Base-by-base conservation (phyloP, 37 sponge, comb jelly and placozoan genomes). In the Spongia lamella region DNA sequence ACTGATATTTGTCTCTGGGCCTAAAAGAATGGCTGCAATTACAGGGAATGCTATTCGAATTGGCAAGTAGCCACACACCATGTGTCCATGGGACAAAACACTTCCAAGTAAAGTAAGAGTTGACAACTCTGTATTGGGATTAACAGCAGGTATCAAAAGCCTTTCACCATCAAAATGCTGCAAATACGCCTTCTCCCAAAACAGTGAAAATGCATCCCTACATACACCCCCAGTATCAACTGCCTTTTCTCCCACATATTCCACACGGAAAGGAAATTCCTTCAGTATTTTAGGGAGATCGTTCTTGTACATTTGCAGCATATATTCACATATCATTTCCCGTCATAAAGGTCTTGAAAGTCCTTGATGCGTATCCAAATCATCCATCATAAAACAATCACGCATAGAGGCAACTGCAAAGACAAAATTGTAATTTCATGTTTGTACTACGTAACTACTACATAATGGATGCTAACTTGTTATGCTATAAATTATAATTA, bases 111-210 rank as follows among this genome's bases (percentile, higher is more conserved):
- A 4, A 21, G 53, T 9, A 11, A 47, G 50, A 51, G 52, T 68
- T 6, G 70, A 7, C 6, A 68, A 22, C 6, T 68, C 70, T 51
- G 53, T 68, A 7, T 43, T 43, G 11, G 70, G 70, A n/a, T 68
- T 21, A 13, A 68, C 25, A 7, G 52, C 70, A 22, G 70, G 53
- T 25, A 68, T 21, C 7, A 68, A 27, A 15, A 68, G 24, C n/a
- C 52, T 68, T 21, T 68, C 70, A 3, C 70, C 70, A 68, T 68
- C 70, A n/a, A n/a, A n/a, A n/a, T n/a, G n/a, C n/a, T n/a, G n/a
- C 14, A 39, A 6, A 53, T 68, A 68, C 3, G 70, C 50, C 24
- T 68, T 53, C 16, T 43, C 50, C 70, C 70, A 68, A 21, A 68
- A 68, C 6, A 53, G 14, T 4, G 70, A 68, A 64, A n/a, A n/a